These are phyloP conservation scores for Kradibia gibbosae DNA, from an alignment of 1,140 invertebrate species.

Conservation along the genomic window DNA sequence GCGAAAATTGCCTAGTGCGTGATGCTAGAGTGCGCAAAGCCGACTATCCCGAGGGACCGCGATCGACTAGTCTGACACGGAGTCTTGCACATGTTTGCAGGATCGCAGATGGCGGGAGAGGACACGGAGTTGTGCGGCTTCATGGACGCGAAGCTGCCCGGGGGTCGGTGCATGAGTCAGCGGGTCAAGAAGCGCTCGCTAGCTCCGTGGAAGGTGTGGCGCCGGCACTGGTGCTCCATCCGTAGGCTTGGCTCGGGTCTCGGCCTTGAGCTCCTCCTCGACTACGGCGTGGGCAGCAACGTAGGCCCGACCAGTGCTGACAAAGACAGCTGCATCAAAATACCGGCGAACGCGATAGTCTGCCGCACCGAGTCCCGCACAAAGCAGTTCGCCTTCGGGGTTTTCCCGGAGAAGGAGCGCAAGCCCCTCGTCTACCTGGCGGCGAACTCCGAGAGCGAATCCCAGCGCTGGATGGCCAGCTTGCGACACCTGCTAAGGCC, in stretches of 20 bases:
- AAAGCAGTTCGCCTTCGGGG: conserved; percentile 74
- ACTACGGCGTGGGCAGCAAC: conserved; percentile 55
- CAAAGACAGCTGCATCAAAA: conserved; percentile 59
- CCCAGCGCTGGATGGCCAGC: conserved; percentile 74
- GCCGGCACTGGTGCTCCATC: conserved; percentile 68
- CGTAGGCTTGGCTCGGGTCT: conserved; percentile 59
- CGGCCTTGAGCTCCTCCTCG: conserved; percentile 64
- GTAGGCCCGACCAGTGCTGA: conserved; percentile 34
- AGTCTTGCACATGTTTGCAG: not conserved
- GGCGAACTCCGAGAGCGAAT: conserved; percentile 72
- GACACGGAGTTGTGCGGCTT: conserved; percentile 63
- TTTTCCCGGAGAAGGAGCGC: conserved; percentile 70
- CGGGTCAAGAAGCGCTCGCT: conserved; percentile 62
- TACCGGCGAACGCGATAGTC: conserved; percentile 69
- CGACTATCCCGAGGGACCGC: too few species aligned
- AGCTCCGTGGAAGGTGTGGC: conserved; percentile 67
- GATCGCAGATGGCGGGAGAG: conserved; percentile 53
- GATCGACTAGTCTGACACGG: too few species aligned
- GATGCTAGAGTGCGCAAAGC: too few species aligned
- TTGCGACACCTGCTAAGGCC: conserved; percentile 72
- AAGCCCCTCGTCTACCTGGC: conserved; percentile 73
- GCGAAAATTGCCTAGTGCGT: too few species aligned
- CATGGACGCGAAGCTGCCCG: conserved; percentile 64
- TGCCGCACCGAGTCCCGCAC: conserved; percentile 74
- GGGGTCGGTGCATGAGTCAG: conserved; percentile 58